Percentiles rank a stretch among this genome's conserved stretches.
These are phyloP conservation scores for Drosophila prosaltans DNA, from an alignment of 1,140 invertebrate species.

Conservation along the genomic window DNA sequence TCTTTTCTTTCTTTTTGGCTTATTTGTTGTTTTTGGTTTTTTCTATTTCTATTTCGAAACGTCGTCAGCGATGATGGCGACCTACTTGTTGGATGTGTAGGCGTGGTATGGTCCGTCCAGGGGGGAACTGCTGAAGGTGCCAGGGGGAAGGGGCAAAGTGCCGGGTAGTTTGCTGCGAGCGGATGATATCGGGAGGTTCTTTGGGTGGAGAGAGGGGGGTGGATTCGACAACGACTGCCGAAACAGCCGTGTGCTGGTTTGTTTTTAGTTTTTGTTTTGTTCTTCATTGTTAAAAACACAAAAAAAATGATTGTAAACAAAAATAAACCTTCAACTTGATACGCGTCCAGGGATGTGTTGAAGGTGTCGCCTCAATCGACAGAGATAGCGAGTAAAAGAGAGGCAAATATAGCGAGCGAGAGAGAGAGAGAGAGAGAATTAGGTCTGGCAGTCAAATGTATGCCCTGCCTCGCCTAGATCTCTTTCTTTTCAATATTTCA, in stretches of 20 bases:
- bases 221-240: slow-evolving; percentile 11
- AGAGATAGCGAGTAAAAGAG: not conserved
- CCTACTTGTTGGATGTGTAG: slow-evolving; percentile 74
- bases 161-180: not conserved
- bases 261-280: slow-evolving; percentile 42
- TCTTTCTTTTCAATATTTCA: slow-evolving; percentile 42
- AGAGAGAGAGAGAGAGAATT: not conserved
- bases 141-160: not conserved
- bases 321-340: slow-evolving; percentile 83
- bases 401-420: not conserved
- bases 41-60: slow-evolving; percentile 68
- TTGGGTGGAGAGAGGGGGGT: not conserved
- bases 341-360: slow-evolving; percentile 81
- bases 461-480: slow-evolving; percentile 15
- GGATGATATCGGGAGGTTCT: not conserved
- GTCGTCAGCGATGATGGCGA: slow-evolving; percentile 59
- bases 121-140: not conserved
- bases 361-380: slow-evolving; percentile 56
- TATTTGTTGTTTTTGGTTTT: slow-evolving; percentile 17
- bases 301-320: slow-evolving; percentile 77
- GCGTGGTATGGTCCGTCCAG: slow-evolving; percentile 29
- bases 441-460: not conserved
- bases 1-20: not conserved
- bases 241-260: slow-evolving; percentile 43
- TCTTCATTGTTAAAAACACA: slow-evolving; percentile 49